Conservation (phyloP, 37 sponge, comb jelly and placozoan genomes). For the Hexactinellida sp. region DNA sequence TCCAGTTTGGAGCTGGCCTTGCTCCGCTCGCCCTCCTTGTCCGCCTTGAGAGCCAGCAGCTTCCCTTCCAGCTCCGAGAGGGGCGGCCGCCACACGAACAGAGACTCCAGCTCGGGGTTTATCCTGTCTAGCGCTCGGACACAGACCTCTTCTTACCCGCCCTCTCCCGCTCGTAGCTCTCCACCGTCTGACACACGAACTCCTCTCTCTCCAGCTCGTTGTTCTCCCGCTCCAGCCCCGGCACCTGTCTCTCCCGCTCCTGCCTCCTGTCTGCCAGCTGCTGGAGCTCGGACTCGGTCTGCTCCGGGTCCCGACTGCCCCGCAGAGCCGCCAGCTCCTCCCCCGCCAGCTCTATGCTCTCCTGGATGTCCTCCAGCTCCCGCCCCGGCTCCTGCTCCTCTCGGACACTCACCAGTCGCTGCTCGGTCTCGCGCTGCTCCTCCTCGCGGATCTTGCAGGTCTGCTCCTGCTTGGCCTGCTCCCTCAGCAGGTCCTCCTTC, state of each 20-base stretch:
- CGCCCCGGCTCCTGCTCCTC: slow-evolving; percentile 33
- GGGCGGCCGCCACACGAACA: not conserved
- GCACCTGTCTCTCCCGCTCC: slow-evolving; percentile 24
- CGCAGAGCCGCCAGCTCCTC: not conserved
- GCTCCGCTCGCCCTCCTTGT: not conserved
- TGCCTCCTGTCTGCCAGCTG: slow-evolving; percentile 25
- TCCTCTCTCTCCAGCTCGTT: not conserved
- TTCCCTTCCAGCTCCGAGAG: slow-evolving; percentile 29
- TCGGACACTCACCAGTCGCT: slow-evolving; percentile 27
- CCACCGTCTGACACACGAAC: not conserved
- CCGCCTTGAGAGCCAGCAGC: slow-evolving; percentile 5
- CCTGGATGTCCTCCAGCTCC: slow-evolving; percentile 19
- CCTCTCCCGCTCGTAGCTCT: not conserved
- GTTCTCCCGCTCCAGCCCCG: slow-evolving; percentile 36
- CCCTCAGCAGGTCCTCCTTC: slow-evolving; percentile 33
- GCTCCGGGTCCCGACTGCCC: not conserved
- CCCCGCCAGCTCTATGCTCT: not conserved
- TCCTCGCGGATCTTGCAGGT: slow-evolving; percentile 30
- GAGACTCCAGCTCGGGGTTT: not conserved
- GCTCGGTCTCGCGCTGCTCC: slow-evolving; percentile 25
- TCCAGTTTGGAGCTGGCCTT: not conserved
- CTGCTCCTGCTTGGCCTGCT: slow-evolving; percentile 33
- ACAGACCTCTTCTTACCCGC: not conserved
- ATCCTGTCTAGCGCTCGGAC: not conserved
- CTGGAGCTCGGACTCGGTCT: not conserved